Evolutionary conservation across 2,797 vertebrate genomes (phyloP), one percentile per base, ranked within the genome.

Genomic region (Enteromius argenteus): DNA sequence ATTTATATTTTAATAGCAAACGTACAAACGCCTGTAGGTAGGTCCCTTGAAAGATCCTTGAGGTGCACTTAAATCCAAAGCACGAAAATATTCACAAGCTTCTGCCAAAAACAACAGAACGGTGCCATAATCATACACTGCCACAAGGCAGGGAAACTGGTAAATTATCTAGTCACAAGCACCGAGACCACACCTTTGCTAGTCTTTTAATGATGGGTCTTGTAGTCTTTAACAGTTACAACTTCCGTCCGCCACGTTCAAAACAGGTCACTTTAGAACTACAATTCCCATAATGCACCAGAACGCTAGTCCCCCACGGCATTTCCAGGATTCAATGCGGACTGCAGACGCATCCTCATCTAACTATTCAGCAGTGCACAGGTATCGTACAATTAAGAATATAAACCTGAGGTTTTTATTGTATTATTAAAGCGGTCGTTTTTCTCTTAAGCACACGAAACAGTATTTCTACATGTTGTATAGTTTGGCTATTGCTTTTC

Each of bases 191-290:
- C 68, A 39, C 86, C 86, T 71, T 78, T 82, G n/a, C 39, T 39
- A 9, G 11, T 2, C 5, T 7, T 8, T 3, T 3, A 15, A 7
- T 3, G 1, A 1, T 88, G 93, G 93, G 87, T 91, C 0, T 62
- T 95, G 95, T 93, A 91, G 93, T 95, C 89, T 64, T 60, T 8
- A 62, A 14, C 0, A 0, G 0, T 0, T 8, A 0, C 0, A 1
- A 0, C 0, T 13, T 14, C 4, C 0, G 0, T 39, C 3, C 5
- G 9, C 0, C 19, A 23, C 5, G 53, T 51, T 3, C 14, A 0
- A 8, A 17, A 19, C 21, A 66, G 0, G 0, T 27, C 10, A 0
- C 3, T 1, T 5, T 10, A 19, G 44, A 91, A 95, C 94, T 95
- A 94, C 95, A 91, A 79, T 44, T 17, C 79, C 53, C 5, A 58